Evolutionary conservation across 2,888 invertebrate genomes (phyloP).

Genomic region (Coleophora flavipennella): DNA sequence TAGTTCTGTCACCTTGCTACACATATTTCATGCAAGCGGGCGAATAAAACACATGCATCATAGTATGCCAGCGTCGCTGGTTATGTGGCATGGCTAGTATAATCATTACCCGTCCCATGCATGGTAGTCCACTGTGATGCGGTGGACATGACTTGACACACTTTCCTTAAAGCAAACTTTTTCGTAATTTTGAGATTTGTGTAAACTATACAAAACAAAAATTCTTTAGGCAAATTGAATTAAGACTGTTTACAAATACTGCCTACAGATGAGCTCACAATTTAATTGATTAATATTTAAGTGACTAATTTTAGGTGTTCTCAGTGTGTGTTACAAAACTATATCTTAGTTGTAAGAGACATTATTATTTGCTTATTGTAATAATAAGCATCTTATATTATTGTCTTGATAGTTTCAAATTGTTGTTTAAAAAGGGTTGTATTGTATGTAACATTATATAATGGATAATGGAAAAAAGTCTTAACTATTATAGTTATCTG

Average conservation of each 20-base stretch:
- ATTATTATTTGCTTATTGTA: slow-evolving; percentile 21
- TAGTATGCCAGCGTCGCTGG: no score
- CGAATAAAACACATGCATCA: no score
- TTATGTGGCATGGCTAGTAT: no score
- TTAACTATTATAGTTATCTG: neutral
- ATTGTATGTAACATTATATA: neutral
- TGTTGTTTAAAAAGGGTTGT: neutral
- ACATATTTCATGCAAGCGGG: no score
- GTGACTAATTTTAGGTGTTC: slow-evolving; percentile 1
- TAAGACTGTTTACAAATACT: slow-evolving; percentile 35
- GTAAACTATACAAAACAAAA: slow-evolving; percentile 4
- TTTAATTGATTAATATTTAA: slow-evolving; percentile 16
- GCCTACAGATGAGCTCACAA: slow-evolving; percentile 33
- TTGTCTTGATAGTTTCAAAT: neutral
- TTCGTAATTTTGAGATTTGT: no score
- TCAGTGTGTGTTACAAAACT: neutral
- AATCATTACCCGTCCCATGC: no score
- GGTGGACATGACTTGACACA: no score
- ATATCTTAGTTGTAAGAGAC: neutral
- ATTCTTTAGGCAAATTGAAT: slow-evolving; percentile 8
- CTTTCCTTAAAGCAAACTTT: no score
- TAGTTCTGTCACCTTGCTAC: no score
- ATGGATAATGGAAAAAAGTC: no score
- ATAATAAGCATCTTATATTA: slow-evolving; percentile 1
- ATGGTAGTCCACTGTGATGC: no score